These are phyloP conservation scores for Anisognathus igniventris DNA, from an alignment of 2,797 vertebrate genomes.

Conservation along the genomic window DNA sequence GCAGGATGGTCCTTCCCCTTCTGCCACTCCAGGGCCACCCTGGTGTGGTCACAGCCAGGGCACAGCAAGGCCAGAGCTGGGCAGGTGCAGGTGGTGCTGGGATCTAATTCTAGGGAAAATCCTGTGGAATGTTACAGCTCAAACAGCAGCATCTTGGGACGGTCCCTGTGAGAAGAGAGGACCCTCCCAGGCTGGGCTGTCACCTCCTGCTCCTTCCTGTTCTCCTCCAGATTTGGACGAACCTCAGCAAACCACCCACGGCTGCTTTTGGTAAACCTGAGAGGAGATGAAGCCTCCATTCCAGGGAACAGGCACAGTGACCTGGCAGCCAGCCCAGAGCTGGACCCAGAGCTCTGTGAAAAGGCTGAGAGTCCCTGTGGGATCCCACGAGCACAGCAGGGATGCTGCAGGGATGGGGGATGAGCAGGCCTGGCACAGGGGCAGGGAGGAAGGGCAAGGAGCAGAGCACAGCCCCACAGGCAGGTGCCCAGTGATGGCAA, in stretches of 20 bases:
- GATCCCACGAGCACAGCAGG: accelerated
- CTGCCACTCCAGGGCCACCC: not conserved
- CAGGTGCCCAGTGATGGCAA: not conserved
- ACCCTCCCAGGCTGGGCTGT: not conserved
- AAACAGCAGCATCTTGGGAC: not conserved
- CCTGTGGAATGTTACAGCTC: not conserved
- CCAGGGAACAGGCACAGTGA: not conserved
- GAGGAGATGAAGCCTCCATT: not conserved
- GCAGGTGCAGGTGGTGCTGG: not conserved
- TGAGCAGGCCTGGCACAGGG: not conserved
- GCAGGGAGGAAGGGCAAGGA: not conserved
- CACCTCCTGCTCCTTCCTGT: not conserved
- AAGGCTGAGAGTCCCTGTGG: not conserved
- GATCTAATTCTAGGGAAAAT: not conserved
- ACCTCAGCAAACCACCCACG: not conserved
- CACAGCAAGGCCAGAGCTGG: not conserved
- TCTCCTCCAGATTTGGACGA: not conserved
- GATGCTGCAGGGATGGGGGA: accelerated
- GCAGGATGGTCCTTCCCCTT: not conserved
- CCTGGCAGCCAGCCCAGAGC: not conserved
- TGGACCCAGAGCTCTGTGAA: not conserved
- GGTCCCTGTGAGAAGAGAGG: not conserved
- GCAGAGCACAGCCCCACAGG: not conserved
- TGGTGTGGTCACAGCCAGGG: not conserved
- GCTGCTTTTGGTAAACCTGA: not conserved